Evolutionary conservation across 2,797 vertebrate genomes (phyloP), one percentile per base, ranked within the genome.

Genomic region (Onychomys leucogaster): DNA sequence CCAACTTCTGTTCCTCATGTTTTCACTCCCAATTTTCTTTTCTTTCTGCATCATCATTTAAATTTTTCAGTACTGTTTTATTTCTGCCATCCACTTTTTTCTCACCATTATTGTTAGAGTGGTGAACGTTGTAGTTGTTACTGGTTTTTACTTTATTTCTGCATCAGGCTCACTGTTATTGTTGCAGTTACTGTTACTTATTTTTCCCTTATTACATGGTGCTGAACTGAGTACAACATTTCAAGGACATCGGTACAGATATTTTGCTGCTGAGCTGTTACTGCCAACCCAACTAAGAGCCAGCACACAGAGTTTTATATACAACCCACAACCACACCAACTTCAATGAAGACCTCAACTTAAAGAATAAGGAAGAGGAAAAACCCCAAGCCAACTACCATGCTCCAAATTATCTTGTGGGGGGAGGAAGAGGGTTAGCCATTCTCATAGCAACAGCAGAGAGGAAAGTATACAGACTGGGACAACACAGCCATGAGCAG

Each of bases 361-460:
- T 41, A 49, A n/a, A 85, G 37, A 76, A 14, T 21, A 75, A 10
- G 41, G 52, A 41, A 75, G 37, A 75, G 10, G 17, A 41, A 59
- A 88, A 75, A 73, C 14, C 52, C 37, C 49, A 89, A 41, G 71
- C 17, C 29, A 43, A 76, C 37, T 37, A 75, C 10, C 55, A 34
- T 46, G 55, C 37, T 89, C 17, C 19, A 76, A 76, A 41, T 59
- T 29, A 57, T 52, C 3, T 52, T 4, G 0, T 41, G 69, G 11
- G 19, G 23, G 2, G 9, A 4, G 13, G 9, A 7, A n/a, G 27
- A 1, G 3, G 46, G 0, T 55, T 37, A 41, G 21, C 16, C 12
- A 46, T 43, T 75, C 69, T 61, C 32, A 61, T 3, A 76, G 27
- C 27, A 61, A 34, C 37, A 61, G 55, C n/a, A 41, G 27, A 73